phyloP scores from a whole-genome alignment of 2,797 vertebrate genomes.

The Gallinago nigripennis region DNA sequence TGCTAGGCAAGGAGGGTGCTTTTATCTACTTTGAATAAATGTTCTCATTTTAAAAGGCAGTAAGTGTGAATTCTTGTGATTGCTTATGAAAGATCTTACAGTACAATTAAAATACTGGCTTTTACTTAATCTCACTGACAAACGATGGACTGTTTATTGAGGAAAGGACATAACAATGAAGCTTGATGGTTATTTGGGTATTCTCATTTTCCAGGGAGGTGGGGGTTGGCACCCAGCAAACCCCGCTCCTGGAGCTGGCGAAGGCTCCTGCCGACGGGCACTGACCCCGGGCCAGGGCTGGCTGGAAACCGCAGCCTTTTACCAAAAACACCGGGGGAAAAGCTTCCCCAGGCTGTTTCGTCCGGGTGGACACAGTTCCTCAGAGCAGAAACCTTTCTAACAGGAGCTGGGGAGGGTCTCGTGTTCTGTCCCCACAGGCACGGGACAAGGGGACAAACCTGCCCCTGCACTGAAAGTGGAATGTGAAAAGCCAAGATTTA shows the following conservation, averaged over 20 bases:
- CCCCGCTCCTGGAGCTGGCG: accelerated
- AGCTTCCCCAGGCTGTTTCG: background rate
- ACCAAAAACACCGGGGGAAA: accelerated
- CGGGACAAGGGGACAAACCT: background rate
- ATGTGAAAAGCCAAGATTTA: background rate
- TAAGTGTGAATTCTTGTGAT: background rate
- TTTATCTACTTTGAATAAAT: background rate
- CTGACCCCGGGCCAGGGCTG: background rate
- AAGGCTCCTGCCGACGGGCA: background rate
- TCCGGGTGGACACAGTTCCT: background rate
- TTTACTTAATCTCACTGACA: background rate
- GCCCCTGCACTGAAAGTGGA: background rate
- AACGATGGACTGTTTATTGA: background rate
- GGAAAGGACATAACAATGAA: background rate
- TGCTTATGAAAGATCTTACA: background rate
- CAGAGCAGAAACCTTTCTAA: background rate
- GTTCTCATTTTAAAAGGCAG: background rate
- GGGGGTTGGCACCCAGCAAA: background rate
- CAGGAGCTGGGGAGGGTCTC: accelerated
- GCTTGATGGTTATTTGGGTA: background rate
- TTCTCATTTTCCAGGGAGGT: background rate
- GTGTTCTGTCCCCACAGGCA: accelerated
- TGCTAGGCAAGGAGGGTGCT: background rate
- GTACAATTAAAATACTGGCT: background rate
- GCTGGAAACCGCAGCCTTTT: background rate